Conservation (phyloP, 1,140 invertebrate genomes). For the Copidosoma floridanum region DNA sequence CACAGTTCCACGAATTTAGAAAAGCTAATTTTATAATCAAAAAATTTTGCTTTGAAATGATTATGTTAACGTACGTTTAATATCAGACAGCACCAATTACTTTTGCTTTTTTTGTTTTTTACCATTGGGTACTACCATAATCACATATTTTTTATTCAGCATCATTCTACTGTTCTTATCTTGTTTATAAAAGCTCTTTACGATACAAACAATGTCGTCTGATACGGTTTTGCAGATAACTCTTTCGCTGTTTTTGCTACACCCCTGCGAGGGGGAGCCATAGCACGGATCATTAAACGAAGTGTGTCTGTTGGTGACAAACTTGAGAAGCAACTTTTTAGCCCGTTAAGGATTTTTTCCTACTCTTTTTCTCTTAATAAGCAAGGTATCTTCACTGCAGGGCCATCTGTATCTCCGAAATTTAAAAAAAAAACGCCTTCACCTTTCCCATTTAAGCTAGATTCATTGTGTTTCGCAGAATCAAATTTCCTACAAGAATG, state of each 20-base stretch:
- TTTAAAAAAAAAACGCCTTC: not conserved
- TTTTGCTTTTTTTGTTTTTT: conserved; percentile 1
- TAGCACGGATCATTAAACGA: no score
- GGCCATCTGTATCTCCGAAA: not conserved
- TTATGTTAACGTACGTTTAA: no score
- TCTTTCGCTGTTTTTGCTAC: not conserved
- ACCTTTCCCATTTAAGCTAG: not conserved
- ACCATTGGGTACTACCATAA: conserved; percentile 1
- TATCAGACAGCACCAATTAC: no score
- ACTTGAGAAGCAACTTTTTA: no score
- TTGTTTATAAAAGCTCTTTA: not conserved
- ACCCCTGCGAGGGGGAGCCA: not conserved
- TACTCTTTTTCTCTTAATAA: not conserved
- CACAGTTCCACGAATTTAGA: conserved; percentile 24
- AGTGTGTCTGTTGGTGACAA: not conserved
- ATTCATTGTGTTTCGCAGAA: not conserved
- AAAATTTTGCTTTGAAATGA: conserved; percentile 12
- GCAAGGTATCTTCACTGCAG: not conserved
- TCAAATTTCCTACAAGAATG: not conserved
- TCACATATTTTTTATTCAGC: conserved; percentile 2
- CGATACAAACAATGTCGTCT: not conserved
- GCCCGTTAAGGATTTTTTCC: no score
- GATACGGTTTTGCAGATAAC: not conserved
- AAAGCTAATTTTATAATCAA: conserved; percentile 27
- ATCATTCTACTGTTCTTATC: conserved; percentile 1